phyloP scores from a whole-genome alignment of 2,113 vertebrate species.

The Rattus rattus region DNA sequence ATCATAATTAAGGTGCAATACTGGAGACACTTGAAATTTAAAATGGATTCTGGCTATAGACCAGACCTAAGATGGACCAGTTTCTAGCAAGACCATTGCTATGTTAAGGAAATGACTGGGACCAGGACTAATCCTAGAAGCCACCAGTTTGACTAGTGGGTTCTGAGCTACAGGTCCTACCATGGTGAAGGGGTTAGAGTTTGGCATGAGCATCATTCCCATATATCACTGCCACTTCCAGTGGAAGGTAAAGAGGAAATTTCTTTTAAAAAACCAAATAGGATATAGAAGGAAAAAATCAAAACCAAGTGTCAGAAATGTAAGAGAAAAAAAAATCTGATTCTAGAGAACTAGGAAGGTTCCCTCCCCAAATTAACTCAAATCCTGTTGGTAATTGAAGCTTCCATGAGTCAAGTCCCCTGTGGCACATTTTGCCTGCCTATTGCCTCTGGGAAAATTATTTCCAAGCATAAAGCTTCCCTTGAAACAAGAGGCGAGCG shows the following conservation, averaged over 20 bases:
- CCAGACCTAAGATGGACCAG: conserved; percentile 39
- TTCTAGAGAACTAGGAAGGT: conserved; percentile 32
- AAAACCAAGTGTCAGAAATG: not conserved
- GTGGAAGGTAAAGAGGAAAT: not conserved
- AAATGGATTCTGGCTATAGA: conserved; percentile 49
- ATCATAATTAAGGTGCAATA: conserved; percentile 63
- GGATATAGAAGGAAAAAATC: not conserved
- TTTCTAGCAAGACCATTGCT: conserved; percentile 60
- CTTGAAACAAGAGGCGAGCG: conserved; percentile 5
- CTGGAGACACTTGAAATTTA: conserved; percentile 60
- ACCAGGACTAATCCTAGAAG: conserved; percentile 50
- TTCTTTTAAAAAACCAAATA: not conserved
- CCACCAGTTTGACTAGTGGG: conserved; percentile 56
- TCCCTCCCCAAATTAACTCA: not conserved
- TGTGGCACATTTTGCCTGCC: conserved; percentile 13
- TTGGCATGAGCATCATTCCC: not conserved
- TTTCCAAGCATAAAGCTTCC: conserved; percentile 32
- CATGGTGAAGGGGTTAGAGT: not conserved
- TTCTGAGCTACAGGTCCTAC: conserved; percentile 45
- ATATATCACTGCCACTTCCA: conserved; percentile 29
- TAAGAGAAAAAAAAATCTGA: conserved; percentile 5
- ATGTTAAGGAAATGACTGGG: conserved; percentile 53
- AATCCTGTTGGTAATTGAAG: not conserved
- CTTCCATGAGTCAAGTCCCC: conserved; percentile 5
- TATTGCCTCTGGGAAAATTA: conserved; percentile 26